Conservation (phyloP, 2,888 invertebrate genomes). For the Xanthorhoe spadicearia region DNA sequence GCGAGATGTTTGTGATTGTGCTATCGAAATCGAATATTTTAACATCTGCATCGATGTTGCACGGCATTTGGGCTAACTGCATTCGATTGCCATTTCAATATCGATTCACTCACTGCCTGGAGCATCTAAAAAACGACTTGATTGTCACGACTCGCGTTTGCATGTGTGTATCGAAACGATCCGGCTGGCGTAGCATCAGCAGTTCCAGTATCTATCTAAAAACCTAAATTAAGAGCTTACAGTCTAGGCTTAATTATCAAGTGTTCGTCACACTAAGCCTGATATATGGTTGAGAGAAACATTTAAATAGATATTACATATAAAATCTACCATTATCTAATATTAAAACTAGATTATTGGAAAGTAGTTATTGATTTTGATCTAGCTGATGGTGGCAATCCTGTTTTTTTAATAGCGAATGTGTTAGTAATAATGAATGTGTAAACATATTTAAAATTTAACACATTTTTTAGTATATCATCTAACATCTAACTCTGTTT, state of each 20-base stretch:
- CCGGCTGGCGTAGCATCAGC: neutral
- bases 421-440: no score
- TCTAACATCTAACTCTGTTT: conserved; percentile 39
- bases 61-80: neutral
- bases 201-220: neutral
- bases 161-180: neutral
- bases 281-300: no score
- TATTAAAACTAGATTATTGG: no score
- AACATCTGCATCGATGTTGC: neutral
- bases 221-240: neutral
- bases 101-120: neutral
- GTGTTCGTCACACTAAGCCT: no score
- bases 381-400: no score
- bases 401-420: no score
- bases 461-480: no score
- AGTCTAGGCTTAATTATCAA: neutral
- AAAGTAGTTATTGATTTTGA: no score
- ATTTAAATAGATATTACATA: no score
- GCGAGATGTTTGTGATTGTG: neutral
- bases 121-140: neutral
- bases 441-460: no score
- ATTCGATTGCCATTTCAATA: neutral
- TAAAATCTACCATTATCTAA: no score
- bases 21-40: neutral
- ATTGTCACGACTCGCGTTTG: neutral